phyloP scores from a whole-genome alignment of 2,113 vertebrate genomes.

The Cyanistes caeruleus region DNA sequence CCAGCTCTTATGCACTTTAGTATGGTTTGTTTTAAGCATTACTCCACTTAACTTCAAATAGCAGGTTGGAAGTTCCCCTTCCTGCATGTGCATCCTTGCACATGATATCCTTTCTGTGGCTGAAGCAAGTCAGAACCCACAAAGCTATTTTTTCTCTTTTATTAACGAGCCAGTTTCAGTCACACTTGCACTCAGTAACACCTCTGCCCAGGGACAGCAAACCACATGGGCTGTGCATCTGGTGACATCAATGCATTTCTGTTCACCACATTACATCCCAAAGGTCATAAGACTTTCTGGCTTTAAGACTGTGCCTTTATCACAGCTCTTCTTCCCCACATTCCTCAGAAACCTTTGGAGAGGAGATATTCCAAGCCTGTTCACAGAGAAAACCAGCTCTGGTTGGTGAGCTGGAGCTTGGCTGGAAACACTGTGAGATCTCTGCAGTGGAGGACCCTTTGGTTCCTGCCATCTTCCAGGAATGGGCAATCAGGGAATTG shows the following conservation, averaged over 20 bases:
- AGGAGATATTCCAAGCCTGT: background rate
- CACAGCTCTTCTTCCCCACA: background rate
- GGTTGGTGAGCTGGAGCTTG: background rate
- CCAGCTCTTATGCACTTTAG: background rate
- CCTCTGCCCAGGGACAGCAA: background rate
- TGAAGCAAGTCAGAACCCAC: background rate
- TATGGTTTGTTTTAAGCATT: background rate
- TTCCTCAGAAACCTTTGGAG: background rate
- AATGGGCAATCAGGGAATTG: background rate
- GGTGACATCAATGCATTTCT: background rate
- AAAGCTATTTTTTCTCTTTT: background rate
- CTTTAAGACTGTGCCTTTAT: background rate
- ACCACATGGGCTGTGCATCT: background rate
- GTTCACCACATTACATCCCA: background rate
- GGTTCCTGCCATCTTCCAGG: background rate
- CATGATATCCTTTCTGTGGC: background rate
- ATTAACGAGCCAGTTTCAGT: background rate
- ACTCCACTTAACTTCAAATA: background rate
- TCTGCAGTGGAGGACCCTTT: background rate
- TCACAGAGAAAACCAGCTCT: background rate
- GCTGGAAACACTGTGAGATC: background rate
- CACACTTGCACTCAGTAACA: fast-evolving
- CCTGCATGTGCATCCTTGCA: background rate
- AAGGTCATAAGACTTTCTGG: background rate
- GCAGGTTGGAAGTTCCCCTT: background rate